phyloP scores from a whole-genome alignment of 2,113 vertebrate genomes.

The Poecile atricapillus region DNA sequence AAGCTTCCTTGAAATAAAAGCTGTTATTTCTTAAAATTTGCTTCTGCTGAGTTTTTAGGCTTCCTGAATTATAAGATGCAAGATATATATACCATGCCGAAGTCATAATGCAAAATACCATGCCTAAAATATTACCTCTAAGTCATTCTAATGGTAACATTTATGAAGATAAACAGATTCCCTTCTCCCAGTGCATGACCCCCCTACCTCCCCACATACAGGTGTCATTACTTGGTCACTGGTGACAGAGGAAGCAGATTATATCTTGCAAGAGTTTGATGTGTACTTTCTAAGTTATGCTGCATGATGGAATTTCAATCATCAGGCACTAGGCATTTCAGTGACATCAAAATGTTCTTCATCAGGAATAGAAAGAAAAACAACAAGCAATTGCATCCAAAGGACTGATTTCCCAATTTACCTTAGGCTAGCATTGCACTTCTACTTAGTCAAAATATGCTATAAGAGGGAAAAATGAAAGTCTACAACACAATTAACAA shows the following conservation, averaged over 20 bases:
- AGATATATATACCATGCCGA: not conserved
- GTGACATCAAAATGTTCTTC: not conserved
- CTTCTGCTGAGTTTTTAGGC: not conserved
- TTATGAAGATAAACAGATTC: not conserved
- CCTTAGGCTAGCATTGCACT: slow-evolving; percentile 36
- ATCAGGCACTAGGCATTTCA: not conserved
- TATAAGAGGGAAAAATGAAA: slow-evolving; percentile 45
- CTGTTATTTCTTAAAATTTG: not conserved
- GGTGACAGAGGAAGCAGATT: not conserved
- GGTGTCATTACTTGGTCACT: not conserved
- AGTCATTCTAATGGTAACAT: not conserved
- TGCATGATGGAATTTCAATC: not conserved
- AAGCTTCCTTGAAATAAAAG: not conserved
- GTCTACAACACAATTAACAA: slow-evolving; percentile 56
- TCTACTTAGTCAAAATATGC: slow-evolving; percentile 53
- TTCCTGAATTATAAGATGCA: not conserved
- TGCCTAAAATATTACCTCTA: not conserved
- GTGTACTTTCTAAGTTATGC: not conserved
- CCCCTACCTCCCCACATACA: not conserved
- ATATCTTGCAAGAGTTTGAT: not conserved
- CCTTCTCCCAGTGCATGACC: not conserved
- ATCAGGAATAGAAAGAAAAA: not conserved
- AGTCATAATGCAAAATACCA: no score
- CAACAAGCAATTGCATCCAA: slow-evolving; percentile 14
- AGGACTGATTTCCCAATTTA: slow-evolving; percentile 52